Base-by-base conservation (phyloP, 1,140 invertebrate species). In the Drosophila elegans region DNA sequence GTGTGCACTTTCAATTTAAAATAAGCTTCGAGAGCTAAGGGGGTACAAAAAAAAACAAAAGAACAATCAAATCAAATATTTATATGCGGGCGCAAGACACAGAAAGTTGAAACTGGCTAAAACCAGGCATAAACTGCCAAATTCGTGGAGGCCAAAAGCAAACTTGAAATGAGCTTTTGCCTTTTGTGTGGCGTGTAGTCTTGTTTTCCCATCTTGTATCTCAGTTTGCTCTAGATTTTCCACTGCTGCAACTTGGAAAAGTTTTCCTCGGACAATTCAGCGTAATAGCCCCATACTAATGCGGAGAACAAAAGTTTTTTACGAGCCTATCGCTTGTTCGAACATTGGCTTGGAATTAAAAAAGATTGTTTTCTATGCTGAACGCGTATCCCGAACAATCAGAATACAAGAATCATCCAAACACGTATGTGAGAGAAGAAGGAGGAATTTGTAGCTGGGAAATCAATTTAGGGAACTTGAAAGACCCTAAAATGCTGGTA, bases 1-100 rank as follows among this genome's bases (percentile, higher is more conserved):
- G 63, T 78, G 72, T 44, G 51, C 78, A 67, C 34, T 61, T 66
- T 63, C 49, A 60, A 51, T 79, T 84, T 63, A 34, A 53, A 80
- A 72, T 56, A 39, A 64, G 67, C 71, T 76, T 38, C 25, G 34
- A 57, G 54, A 52, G 49, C 55, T 36, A 46, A 11, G 45, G 13
- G 9, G 36, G n/a, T 9, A n/a, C 16, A 4, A 3, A 4, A 45
- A 57, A 41, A 67, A 56, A 78, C n/a, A n/a, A n/a, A n/a, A n/a
- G n/a, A 66, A 83, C 80, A 83, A 84, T 83, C 73, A 85, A 84
- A 86, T 85, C 78, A 85, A 85, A 85, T 85, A 85, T 85, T 85
- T 85, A 85, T 85, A 86, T 85, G 81, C 81, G 82, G 81, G 81
- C 81, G 32, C 27, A 62, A 51, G 51, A 69, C 64, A 57, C 42